Base-by-base conservation (phyloP, 2,797 vertebrate species). In the Lepus townsendii region DNA sequence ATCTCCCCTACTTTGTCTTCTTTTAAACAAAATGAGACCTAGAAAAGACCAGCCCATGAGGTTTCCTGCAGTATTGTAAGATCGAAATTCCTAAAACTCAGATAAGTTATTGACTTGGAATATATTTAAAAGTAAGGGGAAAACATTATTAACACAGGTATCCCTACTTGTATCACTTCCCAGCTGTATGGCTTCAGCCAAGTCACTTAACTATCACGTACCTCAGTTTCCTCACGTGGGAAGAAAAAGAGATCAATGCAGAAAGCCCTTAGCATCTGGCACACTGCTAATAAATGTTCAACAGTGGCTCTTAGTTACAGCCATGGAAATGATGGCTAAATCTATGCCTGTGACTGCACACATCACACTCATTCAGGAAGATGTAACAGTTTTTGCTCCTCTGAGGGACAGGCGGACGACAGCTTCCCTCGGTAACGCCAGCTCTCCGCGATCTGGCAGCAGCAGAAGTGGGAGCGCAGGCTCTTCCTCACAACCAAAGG, bases 401-500 rank as follows among this genome's bases (percentile, higher is more conserved):
- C 84, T 57, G 12, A 9, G 27, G 8, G 38, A 17, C n/a, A 24
- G 13, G 8, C 6, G 22, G 14, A 85, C n/a, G 52, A 84, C 80
- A 93, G 71, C 24, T 88, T 90, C 32, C 72, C 38, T 54, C 19
- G 24, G 85, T 78, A 89, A 30, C 19, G 27, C 32, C 12, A 60
- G 62, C 22, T 79, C 66, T 75, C 65, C 47, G 54, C 24, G 47
- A 4, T 77, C 77, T 63, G 57, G n/a, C 54, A 90, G 47, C 79
- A 84, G 7, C 7, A 79, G 30, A 92, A 69, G 35, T 66, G 10
- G 14, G 68, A 50, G 13, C 14, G 73, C 16, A n/a, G 26, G n/a
- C 3, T 73, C 73, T 77, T 91, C 65, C 78, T 93, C 60, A 76
- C 88, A 95, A 60, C 65, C 82, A 83, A 78, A 91, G 76, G 24